Percentiles rank a stretch among this genome's conserved stretches.
These are phyloP conservation scores for Plectrocnemia conspersa DNA, from an alignment of 1,140 invertebrate species.

Conservation along the genomic window DNA sequence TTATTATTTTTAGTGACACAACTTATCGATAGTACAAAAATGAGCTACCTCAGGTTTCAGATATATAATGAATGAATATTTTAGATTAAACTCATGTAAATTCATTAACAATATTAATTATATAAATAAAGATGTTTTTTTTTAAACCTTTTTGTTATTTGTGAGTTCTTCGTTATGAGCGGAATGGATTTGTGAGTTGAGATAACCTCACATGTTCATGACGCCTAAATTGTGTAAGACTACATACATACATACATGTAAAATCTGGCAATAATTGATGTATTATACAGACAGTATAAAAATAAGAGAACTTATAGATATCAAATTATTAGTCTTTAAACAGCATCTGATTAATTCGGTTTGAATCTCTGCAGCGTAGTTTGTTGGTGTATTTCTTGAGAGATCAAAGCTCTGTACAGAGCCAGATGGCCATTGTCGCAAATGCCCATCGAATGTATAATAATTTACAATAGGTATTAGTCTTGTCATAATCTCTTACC, in stretches of 20 bases:
- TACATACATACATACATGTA: slow-evolving; percentile 18
- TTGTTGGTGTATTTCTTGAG: slow-evolving; percentile 29
- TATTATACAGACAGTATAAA: slow-evolving; percentile 34
- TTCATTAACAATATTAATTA: slow-evolving; percentile 22
- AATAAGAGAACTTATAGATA: slow-evolving; percentile 23
- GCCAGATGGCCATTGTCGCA: slow-evolving; percentile 14
- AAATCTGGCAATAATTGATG: slow-evolving; percentile 34
- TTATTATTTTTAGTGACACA: slow-evolving; percentile 36
- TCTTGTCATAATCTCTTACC: slow-evolving; percentile 36
- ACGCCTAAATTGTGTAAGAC: slow-evolving; percentile 17
- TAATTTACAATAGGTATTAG: slow-evolving; percentile 33
- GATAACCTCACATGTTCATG: slow-evolving; percentile 11
- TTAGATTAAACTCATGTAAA: slow-evolving; percentile 29
- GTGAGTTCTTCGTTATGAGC: slow-evolving; percentile 14
- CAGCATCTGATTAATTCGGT: slow-evolving; percentile 18
- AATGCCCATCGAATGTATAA: slow-evolving; percentile 20
- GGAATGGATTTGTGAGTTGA: slow-evolving; percentile 1
- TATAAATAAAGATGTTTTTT: slow-evolving; percentile 17
- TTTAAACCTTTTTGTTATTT: slow-evolving; percentile 8
- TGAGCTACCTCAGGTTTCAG: slow-evolving; percentile 53
- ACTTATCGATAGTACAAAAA: slow-evolving; percentile 49
- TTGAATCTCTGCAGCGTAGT: slow-evolving; percentile 34
- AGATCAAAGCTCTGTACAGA: slow-evolving; percentile 31
- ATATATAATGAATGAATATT: slow-evolving; percentile 34
- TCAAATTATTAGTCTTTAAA: slow-evolving; percentile 24